Base-by-base conservation (phyloP, 2,113 vertebrate genomes). In the Plectropomus leopardus region DNA sequence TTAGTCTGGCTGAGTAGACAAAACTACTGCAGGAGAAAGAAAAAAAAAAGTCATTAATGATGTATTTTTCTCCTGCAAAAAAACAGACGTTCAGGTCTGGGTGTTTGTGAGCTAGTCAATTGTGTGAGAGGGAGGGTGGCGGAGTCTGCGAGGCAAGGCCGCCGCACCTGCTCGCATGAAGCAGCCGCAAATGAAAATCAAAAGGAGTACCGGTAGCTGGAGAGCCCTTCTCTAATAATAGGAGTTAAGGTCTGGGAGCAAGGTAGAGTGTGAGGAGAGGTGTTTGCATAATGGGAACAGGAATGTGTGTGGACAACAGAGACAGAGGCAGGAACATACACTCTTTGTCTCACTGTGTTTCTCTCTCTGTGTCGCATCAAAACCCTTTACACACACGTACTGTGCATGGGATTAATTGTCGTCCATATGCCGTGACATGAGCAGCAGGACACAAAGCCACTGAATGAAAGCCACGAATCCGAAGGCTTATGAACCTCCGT, bases 211-310 rank as follows among this genome's bases (percentile, higher is more conserved):
- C 57, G 4, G 66, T 55, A 61, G 63, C 63, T 75, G 75, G 68
- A 92, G 80, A 80, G 74, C 76, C 47, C 58, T 75, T 81, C 51
- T 81, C 76, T 68, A 83, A 89, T 82, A 84, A 86, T 78, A 84
- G 76, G 74, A 50, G 58, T 77, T 73, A 14, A 68, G 78, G 77
- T 83, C 83, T 85, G 45, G 59, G 76, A 83, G 83, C 57, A 26
- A 32, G 10, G 58, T 16, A 16, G 61, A 64, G 75, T 69, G 65
- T 60, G 68, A 78, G 55, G 55, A 72, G 81, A 88, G 58, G 42
- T 76, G 76, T 91, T 90, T 74, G 71, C 85, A 83, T 86, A 77
- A 86, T 48, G 47, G 72, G 26, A 51, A 60, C 73, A 45, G 51
- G 42, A 78, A 51, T 30, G 58, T 81, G 28, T 81, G 44, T 24